These are phyloP conservation scores for Rhagologus leucostigma DNA, from an alignment of 2,113 vertebrate species.

Conservation along the genomic window DNA sequence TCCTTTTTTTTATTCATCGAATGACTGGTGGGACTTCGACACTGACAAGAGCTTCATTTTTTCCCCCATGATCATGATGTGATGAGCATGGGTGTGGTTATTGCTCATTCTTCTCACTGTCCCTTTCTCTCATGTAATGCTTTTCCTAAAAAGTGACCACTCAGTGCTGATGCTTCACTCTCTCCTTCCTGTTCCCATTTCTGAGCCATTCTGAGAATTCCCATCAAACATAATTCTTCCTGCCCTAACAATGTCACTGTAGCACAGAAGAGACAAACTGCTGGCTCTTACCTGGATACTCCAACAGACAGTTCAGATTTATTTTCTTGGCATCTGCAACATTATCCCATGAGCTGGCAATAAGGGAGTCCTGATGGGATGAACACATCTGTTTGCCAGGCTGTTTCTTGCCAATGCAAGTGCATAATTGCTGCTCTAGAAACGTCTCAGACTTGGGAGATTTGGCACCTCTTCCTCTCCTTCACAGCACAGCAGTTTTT, in stretches of 20 bases:
- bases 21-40: neutral
- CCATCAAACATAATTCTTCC: neutral
- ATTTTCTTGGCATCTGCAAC: conserved; percentile 5
- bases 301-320: neutral
- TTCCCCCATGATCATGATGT: neutral
- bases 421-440: conserved; percentile 11
- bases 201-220: neutral
- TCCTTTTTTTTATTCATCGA: neutral
- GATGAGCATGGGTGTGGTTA: neutral
- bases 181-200: neutral
- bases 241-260: neutral
- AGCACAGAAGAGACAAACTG: neutral
- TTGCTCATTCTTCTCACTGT: neutral
- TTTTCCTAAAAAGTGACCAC: neutral
- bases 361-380: neutral
- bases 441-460: conserved; percentile 9
- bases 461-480: neutral
- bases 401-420: conserved; percentile 24
- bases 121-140: neutral
- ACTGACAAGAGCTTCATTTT: neutral
- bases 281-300: neutral
- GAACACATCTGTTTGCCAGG: neutral
- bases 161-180: neutral
- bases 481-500: neutral
- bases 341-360: neutral